phyloP scores from a whole-genome alignment of 2,888 invertebrate species.

The Campoletis raptor region DNA sequence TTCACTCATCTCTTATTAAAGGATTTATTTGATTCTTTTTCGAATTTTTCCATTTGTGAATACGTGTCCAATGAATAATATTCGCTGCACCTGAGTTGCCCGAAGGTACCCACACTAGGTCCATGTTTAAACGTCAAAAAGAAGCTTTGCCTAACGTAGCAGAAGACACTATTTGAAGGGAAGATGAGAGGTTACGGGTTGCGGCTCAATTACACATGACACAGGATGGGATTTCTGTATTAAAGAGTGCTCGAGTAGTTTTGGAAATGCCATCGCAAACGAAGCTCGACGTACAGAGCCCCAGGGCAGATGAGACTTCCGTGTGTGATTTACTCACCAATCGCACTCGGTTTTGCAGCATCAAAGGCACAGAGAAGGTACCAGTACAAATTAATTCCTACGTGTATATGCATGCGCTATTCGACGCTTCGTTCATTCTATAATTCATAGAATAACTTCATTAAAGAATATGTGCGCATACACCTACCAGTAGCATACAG shows the following conservation, averaged over 20 bases:
- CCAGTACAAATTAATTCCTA: conserved; percentile 1
- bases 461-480: neutral
- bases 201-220: neutral
- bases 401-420: neutral
- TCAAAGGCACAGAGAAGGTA: neutral
- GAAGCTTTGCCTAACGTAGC: neutral
- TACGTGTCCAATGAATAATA: neutral
- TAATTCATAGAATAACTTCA: conserved; percentile 39
- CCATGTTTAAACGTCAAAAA: neutral
- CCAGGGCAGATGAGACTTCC: neutral
- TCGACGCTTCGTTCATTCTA: conserved; percentile 24
- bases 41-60: neutral
- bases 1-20: too few relatives aligned
- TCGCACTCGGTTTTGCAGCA: neutral
- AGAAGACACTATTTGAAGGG: neutral
- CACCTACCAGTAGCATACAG: neutral
- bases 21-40: neutral
- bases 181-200: neutral
- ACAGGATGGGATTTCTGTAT: neutral
- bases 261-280: conserved; percentile 1
- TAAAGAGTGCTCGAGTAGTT: neutral
- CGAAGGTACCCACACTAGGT: neutral
- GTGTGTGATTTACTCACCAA: neutral
- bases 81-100: neutral
- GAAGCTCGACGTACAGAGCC: neutral